phyloP scores from a whole-genome alignment of 1,140 invertebrate genomes.

The Macrobrachium rosenbergii region DNA sequence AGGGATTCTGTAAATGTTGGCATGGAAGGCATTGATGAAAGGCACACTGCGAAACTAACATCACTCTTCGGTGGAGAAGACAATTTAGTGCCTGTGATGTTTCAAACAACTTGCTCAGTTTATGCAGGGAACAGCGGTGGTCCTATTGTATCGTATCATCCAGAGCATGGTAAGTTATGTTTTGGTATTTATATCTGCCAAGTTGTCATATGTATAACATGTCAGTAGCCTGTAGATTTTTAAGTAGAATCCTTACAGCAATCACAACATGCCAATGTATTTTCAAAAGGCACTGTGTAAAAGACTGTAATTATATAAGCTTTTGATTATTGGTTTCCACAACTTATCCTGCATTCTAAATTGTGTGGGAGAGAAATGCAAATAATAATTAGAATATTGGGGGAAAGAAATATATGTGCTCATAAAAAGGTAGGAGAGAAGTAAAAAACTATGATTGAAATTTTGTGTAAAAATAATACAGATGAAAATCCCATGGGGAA shows the following conservation, averaged over 20 bases:
- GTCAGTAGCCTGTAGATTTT: background rate
- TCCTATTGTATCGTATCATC: slow-evolving; percentile 33
- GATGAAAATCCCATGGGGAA: too few relatives aligned
- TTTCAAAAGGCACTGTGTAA: too few relatives aligned
- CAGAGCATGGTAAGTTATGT: slow-evolving; percentile 17
- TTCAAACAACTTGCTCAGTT: slow-evolving; percentile 51
- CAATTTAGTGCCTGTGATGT: slow-evolving; percentile 20
- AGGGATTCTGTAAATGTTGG: background rate
- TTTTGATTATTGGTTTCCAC: too few relatives aligned
- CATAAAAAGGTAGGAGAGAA: too few relatives aligned
- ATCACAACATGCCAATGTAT: too few relatives aligned
- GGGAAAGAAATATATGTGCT: too few relatives aligned
- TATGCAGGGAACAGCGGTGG: slow-evolving; percentile 50
- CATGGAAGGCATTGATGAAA: background rate
- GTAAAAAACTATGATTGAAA: too few relatives aligned
- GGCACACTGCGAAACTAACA: background rate
- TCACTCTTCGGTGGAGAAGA: background rate
- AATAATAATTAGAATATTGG: too few relatives aligned
- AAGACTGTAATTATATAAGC: too few relatives aligned
- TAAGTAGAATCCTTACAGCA: background rate
- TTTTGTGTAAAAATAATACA: too few relatives aligned
- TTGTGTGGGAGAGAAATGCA: too few relatives aligned
- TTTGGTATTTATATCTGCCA: background rate
- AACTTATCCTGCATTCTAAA: too few relatives aligned
- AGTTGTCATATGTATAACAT: background rate